A percentile compares a stretch with the other conserved stretches of the same genome.
Conservation (phyloP, 2,888 invertebrate species). For the Ophioninae sp. region DNA sequence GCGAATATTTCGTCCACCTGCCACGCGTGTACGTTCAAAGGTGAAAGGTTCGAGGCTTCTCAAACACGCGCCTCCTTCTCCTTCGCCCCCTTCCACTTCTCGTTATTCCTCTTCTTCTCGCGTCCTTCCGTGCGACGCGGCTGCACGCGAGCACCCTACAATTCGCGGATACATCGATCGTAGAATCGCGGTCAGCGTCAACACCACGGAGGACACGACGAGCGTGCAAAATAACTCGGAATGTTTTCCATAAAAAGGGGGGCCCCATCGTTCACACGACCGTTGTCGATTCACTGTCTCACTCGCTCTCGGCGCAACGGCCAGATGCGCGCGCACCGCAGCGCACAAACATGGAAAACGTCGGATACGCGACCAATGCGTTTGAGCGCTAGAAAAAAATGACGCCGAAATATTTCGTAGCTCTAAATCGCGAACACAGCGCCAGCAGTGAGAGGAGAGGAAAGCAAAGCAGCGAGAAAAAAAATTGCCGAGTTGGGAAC, state of each 20-base stretch:
- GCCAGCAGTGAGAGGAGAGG: too few species aligned
- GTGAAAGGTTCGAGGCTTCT: too few species aligned
- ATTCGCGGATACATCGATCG: slow-evolving; percentile 56
- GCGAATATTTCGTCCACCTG: too few species aligned
- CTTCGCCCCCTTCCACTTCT: not conserved
- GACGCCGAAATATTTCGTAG: too few species aligned
- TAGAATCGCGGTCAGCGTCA: slow-evolving; percentile 51
- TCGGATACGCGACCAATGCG: not conserved
- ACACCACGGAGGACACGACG: not conserved
- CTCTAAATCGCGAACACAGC: too few species aligned
- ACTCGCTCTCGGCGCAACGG: slow-evolving; percentile 14
- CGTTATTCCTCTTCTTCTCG: not conserved
- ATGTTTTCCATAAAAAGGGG: slow-evolving; percentile 20
- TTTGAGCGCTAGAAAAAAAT: not conserved
- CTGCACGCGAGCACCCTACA: not conserved
- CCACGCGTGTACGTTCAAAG: too few species aligned
- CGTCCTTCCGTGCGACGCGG: not conserved
- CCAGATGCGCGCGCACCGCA: slow-evolving; percentile 42
- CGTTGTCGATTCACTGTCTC: slow-evolving; percentile 39
- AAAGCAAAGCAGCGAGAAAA: too few species aligned
- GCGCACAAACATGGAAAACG: slow-evolving; percentile 50
- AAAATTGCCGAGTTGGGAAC: too few species aligned
- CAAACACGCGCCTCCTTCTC: slow-evolving; percentile 3
- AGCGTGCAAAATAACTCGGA: slow-evolving; percentile 16
- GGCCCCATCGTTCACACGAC: slow-evolving; percentile 34